Evolutionary conservation across 1,140 invertebrate genomes (phyloP).

Genomic region (Cyphomyrmex costatus): DNA sequence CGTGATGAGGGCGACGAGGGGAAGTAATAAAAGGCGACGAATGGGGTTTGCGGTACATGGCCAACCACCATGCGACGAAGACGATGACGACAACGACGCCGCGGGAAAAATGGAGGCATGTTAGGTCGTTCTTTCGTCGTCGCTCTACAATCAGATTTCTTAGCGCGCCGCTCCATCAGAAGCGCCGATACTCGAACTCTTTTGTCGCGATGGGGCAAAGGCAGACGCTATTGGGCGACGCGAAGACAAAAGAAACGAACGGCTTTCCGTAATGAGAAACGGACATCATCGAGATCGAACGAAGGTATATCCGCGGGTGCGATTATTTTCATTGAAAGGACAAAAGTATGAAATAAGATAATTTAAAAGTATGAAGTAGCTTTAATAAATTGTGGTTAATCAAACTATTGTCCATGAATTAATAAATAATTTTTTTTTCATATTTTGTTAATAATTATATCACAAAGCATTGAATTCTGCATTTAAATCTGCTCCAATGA

Average conservation of each 20-base stretch:
- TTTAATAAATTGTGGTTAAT: conserved; percentile 19
- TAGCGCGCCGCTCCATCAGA: conserved; percentile 77
- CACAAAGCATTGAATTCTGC: background rate
- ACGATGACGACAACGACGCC: conserved; percentile 8
- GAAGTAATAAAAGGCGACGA: conserved; percentile 79
- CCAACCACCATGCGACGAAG: conserved; percentile 27
- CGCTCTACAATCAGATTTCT: conserved; percentile 82
- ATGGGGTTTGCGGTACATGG: conserved; percentile 73
- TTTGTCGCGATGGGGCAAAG: conserved; percentile 72
- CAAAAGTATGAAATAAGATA: background rate
- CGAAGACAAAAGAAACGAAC: conserved; percentile 66
- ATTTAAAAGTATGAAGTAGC: background rate
- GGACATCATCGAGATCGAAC: conserved; percentile 36
- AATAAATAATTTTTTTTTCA: background rate
- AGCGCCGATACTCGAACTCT: conserved; percentile 73
- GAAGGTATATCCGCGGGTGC: conserved; percentile 8
- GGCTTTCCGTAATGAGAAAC: conserved; percentile 50
- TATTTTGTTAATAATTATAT: conserved; percentile 5
- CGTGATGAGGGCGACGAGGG: conserved; percentile 51
- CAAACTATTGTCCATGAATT: background rate
- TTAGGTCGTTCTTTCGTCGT: conserved; percentile 74
- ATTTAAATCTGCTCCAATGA: background rate
- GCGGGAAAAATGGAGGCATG: conserved; percentile 78
- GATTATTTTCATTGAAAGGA: conserved; percentile 18
- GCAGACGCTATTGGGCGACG: conserved; percentile 60